phyloP scores from a whole-genome alignment of 2,888 invertebrate species.

The Eudemis profundana region DNA sequence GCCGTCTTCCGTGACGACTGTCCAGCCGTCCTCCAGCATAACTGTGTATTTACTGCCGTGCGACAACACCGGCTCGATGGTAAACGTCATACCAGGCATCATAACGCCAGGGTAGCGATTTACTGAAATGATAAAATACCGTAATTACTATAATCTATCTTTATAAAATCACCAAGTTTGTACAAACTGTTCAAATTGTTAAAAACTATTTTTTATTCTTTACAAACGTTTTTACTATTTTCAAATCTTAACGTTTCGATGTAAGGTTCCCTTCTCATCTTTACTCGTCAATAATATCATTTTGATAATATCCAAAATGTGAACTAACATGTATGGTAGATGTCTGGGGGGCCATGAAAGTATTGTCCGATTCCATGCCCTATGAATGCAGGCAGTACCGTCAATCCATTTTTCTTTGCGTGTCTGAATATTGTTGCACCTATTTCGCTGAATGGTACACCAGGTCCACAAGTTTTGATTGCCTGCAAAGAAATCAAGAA shows the following conservation, averaged over 20 bases:
- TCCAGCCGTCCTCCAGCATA: slow-evolving; percentile 96
- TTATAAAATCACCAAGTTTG: too few relatives aligned
- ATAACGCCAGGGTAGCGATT: slow-evolving; percentile 89
- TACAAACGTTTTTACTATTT: too few relatives aligned
- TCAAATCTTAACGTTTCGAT: too few relatives aligned
- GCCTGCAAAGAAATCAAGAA: slow-evolving; percentile 64
- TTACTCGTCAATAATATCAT: too few relatives aligned
- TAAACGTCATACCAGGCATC: slow-evolving; percentile 96
- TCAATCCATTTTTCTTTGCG: slow-evolving; percentile 86
- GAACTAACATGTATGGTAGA: slow-evolving; percentile 92
- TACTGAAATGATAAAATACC: slow-evolving; percentile 71
- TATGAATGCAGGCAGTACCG: slow-evolving; percentile 91
- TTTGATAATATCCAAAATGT: too few relatives aligned
- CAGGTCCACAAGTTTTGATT: slow-evolving; percentile 86
- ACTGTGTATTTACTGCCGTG: slow-evolving; percentile 89
- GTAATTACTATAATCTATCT: too few relatives aligned
- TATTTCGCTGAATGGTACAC: slow-evolving; percentile 84
- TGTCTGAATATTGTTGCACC: slow-evolving; percentile 87
- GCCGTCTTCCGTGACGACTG: slow-evolving; percentile 92
- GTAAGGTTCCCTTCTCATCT: too few relatives aligned
- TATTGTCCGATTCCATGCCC: slow-evolving; percentile 97
- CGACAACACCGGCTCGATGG: slow-evolving; percentile 95
- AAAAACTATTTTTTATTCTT: too few relatives aligned
- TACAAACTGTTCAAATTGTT: too few relatives aligned
- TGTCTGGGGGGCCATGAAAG: slow-evolving; percentile 97